These are phyloP conservation scores for Carduelis carduelis DNA, from an alignment of 2,797 vertebrate genomes.

Conservation along the genomic window DNA sequence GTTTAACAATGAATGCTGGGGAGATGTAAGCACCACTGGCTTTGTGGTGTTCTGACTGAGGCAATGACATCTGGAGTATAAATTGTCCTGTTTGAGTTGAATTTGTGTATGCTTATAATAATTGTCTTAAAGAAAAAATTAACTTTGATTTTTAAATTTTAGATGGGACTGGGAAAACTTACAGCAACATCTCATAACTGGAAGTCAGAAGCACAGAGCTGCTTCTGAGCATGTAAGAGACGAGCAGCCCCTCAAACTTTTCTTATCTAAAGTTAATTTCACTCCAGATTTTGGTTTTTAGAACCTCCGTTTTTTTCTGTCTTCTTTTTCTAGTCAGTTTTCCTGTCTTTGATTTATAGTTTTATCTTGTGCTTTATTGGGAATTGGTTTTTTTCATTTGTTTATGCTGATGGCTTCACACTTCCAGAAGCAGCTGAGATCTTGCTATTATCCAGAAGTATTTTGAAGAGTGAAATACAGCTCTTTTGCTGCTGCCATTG, in stretches of 20 bases:
- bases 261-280: constrained; percentile 18
- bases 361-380: not conserved
- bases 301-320: not conserved
- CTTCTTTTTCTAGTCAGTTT: not conserved
- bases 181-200: not conserved
- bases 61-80: not conserved
- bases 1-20: constrained; percentile 11
- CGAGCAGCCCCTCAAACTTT: not conserved
- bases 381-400: not conserved
- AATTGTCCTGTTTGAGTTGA: not conserved
- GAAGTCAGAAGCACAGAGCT: not conserved
- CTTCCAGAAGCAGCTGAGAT: not conserved
- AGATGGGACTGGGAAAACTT: not conserved
- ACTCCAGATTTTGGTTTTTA: not conserved
- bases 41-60: not conserved
- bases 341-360: not conserved
- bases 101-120: not conserved
- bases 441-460: not conserved
- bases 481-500: not conserved
- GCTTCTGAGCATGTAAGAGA: not conserved
- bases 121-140: constrained; percentile 1
- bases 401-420: not conserved
- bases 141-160: constrained; percentile 31
- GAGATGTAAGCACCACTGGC: not conserved
- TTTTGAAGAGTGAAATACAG: not conserved